Evolutionary conservation across 2,888 invertebrate species (phyloP).

Genomic region (Athalia circularis): DNA sequence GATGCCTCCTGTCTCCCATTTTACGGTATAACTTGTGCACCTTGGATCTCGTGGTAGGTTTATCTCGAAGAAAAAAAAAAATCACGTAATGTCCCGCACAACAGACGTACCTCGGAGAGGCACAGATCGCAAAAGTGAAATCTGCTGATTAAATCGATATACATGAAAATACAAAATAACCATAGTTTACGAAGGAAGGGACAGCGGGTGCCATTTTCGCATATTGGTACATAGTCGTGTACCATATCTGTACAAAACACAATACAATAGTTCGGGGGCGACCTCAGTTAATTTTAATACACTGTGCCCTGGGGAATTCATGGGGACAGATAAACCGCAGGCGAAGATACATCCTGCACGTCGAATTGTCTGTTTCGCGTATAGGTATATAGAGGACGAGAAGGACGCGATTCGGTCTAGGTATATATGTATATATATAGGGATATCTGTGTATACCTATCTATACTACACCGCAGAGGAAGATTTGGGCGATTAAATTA

Average conservation of each 20-base stretch:
- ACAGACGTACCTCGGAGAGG: no score
- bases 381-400: neutral
- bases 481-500: conserved; percentile 29
- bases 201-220: no score
- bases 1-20: conserved; percentile 28
- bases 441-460: conserved; percentile 17
- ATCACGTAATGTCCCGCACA: neutral
- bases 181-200: no score
- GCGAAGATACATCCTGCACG: conserved; percentile 30
- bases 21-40: neutral
- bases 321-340: conserved; percentile 36
- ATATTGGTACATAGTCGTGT: no score
- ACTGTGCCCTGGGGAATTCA: conserved; percentile 25
- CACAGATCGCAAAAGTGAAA: no score
- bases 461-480: neutral
- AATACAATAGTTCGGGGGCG: conserved; percentile 28
- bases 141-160: no score
- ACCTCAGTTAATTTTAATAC: conserved; percentile 42
- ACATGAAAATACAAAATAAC: no score
- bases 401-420: conserved; percentile 25
- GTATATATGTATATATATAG: neutral
- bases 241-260: neutral
- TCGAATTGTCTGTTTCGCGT: conserved; percentile 28
- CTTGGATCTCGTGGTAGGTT: neutral
- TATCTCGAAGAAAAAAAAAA: neutral